Evolutionary conservation across 2,888 invertebrate genomes (phyloP), one percentile per base, ranked within the genome.

Genomic region (Platycnemis pennipes): DNA sequence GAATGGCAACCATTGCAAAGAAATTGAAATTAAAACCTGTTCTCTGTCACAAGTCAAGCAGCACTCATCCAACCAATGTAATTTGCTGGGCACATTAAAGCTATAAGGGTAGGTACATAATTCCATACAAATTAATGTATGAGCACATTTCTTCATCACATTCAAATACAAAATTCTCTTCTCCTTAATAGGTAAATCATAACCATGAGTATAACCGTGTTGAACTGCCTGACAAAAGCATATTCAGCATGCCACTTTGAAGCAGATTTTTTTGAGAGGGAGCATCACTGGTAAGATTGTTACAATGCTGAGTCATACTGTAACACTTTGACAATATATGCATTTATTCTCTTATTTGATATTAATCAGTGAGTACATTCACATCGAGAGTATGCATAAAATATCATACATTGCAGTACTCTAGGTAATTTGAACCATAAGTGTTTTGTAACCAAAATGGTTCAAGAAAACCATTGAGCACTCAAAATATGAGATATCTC

Each of bases 301-400:
- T 91, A 91, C 91, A 91, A 91, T 45, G 63, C 44, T 44, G 44
- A 91, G 56, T 91, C 91, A 91, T 91, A 91, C 63, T 63, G 63
- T 91, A 91, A 91, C 91, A 91, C 63, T 77, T 77, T 91, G 63
- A 91, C 91, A 91, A 69, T 91, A 91, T 44, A 91, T 91, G 91
- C 91, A 91, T 91, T 45, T 42, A 63, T 91, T 42, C 91, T 69
- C 91, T 69, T 91, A 91, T 91, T 77, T 91, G 91, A 91, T 91
- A 91, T 91, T 91, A 91, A 63, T 91, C 63, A 91, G 91, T 91
- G 91, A 91, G 91, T 91, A 91, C 63, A 91, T 63, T 91, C 91
- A 91, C 91, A 91, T 91, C 63, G 8, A 91, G 91, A 91, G 91
- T 91, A 91, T 91, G 91, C 91, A 91, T 91, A 69, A n/a, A 91